Base-by-base conservation (phyloP, 2,888 invertebrate species). In the Xylocampa areola region DNA sequence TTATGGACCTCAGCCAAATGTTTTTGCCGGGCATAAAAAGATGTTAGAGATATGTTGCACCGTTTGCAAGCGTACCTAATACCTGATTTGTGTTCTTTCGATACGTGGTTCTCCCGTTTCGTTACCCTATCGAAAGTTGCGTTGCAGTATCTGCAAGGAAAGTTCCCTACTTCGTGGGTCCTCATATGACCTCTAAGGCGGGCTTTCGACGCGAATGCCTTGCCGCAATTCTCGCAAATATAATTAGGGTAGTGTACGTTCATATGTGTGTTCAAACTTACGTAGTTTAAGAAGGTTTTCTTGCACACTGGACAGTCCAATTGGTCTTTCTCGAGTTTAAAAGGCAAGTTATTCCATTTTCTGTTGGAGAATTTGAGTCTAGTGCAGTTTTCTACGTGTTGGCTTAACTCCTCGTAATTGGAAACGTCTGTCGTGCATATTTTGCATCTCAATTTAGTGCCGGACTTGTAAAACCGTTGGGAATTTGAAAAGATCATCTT, bases 151-250 rank as follows among this genome's bases (percentile, higher is more conserved):
- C 85, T 72, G 48, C 94, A 94, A 0, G 90, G 85, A 2, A 94
- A 94, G n/a, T 75, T 81, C 0, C 94, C 94, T 1, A 94, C 87
- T 54, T 94, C 94, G 43, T 95, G 95, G 0, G 94, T 95, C 23
- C 95, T 72, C 83, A 94, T 89, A 51, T 95, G 95, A 0, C 94
- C 94, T 8, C 92, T 61, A 0, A 95, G 61, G 0, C 95, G 77
- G 0, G 94, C 92, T 55, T 90, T 91, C 0, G 94, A 94, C 0
- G 94, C 95, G 54, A 95, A 95, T 0, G 93, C 94, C 48, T 95
- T 95, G 0, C 94, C 94, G 53, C 95, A 95, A 62, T 85, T 92
- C 49, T 94, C 91, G 49, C 95, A 95, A 0, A 94, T 92, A 59
- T 94, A 91, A 40, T 93, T 90, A 0, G 93, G 93, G 27, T 92